These are phyloP conservation scores for Cynaeus angustus DNA, from an alignment of 2,888 invertebrate species.

Conservation along the genomic window DNA sequence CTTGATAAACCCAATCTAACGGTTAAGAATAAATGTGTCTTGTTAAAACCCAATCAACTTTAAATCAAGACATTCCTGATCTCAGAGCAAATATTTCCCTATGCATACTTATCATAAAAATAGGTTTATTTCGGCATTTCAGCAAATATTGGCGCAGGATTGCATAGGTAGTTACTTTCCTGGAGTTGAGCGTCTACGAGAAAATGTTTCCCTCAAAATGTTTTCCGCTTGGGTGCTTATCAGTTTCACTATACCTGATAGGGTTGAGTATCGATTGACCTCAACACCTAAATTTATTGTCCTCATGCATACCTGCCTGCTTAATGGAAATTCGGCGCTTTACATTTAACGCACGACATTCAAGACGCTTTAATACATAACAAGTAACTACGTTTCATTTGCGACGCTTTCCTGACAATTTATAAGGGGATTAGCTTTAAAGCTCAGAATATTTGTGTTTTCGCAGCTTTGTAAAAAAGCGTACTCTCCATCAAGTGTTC, in stretches of 20 bases:
- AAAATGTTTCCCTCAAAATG: constrained; percentile 38
- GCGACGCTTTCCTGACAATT: not conserved
- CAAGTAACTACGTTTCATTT: constrained; percentile 11
- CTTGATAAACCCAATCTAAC: too few relatives aligned
- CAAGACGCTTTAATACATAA: constrained; percentile 25
- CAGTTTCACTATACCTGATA: constrained; percentile 43
- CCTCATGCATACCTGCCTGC: constrained; percentile 33
- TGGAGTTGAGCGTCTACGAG: constrained; percentile 24
- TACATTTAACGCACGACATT: constrained; percentile 10
- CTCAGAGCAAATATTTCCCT: not conserved
- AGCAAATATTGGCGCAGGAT: constrained; percentile 42
- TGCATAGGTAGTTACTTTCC: constrained; percentile 23
- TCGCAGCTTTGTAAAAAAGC: not conserved
- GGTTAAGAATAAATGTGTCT: too few relatives aligned
- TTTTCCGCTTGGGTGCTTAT: constrained; percentile 45
- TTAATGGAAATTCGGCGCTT: constrained; percentile 31
- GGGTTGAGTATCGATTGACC: constrained; percentile 48
- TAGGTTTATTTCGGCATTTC: not conserved
- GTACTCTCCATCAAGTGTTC: too few relatives aligned
- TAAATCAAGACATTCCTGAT: not conserved
- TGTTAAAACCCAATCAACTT: too few relatives aligned
- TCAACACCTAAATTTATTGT: constrained; percentile 40
- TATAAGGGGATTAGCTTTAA: not conserved
- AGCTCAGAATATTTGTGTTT: not conserved
- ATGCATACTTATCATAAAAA: not conserved